Evolutionary conservation across 2,113 vertebrate species (phyloP), one percentile per base, ranked within the genome.

Genomic region (Myrmecophaga tridactyla): DNA sequence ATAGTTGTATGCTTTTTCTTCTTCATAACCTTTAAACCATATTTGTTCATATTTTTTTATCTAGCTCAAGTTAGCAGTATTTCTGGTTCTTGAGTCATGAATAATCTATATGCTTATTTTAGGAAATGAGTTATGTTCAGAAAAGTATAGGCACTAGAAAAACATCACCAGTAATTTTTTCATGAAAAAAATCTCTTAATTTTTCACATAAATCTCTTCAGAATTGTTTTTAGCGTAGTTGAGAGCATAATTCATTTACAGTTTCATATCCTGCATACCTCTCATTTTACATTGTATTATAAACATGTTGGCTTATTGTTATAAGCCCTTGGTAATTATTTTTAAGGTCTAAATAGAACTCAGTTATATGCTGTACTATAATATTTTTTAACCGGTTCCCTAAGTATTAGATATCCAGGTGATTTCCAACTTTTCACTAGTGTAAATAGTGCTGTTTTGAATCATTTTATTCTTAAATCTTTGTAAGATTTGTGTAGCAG

Each of bases 11-110:
- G 21, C 14, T 34, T 81, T 84, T 95, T 78, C 1, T 29, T 97
- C 11, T 51, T 4, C 27, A 29, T 85, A 67, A 60, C 70, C 73
- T 92, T 94, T 67, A 51, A 82, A 31, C 25, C 15, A 8, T 58
- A 51, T 84, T 94, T 96, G 41, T 94, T 60, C 25, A 90, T 63
- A n/a, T 86, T 23, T 39, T 96, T 69, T 23, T 41, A 73, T 83
- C 2, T 88, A 67, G 83, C 36, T 46, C 43, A 70, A 39, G 21
- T 31, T 88, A 46, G 60, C 60, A 56, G 1, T 89, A 85, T 86
- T 90, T 95, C 72, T 88, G 83, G 17, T 83, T 96, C 62, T 83
- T 73, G 36, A 80, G 43, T 53, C 14, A n/a, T n/a, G 36, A 63
- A 82, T 78, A 73, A 63, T 62, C 46, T 82, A 46, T n/a, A 85